Conservation (phyloP, 2,113 vertebrate species). For the Semicossyphus pulcher region DNA sequence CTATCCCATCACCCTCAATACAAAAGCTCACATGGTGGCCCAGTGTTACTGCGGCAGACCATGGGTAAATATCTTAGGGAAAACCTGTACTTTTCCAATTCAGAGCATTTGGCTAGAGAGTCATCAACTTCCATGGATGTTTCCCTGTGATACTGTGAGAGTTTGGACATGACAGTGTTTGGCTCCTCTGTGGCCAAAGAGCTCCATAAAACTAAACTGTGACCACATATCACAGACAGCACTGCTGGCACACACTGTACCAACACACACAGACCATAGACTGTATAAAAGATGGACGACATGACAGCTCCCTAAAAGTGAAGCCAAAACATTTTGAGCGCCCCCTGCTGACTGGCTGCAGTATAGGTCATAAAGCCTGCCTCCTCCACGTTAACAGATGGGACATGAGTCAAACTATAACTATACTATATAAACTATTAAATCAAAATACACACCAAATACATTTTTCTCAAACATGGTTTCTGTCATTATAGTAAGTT, state of each 20-base stretch:
- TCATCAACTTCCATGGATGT: not conserved
- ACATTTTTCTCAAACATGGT: too few species aligned
- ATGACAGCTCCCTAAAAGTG: too few species aligned
- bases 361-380: too few species aligned
- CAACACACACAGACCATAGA: not conserved
- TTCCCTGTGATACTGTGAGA: conserved; percentile 12
- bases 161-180: not conserved
- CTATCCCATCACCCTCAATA: conserved; percentile 17
- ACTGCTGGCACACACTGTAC: not conserved
- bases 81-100: conserved; percentile 45
- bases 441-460: too few species aligned
- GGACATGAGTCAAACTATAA: too few species aligned
- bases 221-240: conserved; percentile 27
- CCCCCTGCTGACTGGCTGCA: too few species aligned
- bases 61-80: conserved; percentile 35
- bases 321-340: too few species aligned
- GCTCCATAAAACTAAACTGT: conserved; percentile 25
- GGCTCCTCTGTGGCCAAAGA: conserved; percentile 22
- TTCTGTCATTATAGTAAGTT: too few species aligned
- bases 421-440: too few species aligned
- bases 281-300: too few species aligned
- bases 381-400: too few species aligned
- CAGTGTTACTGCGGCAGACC: conserved; percentile 32
- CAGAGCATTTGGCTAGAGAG: conserved; percentile 37
- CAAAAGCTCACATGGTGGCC: conserved; percentile 2